phyloP scores from a whole-genome alignment of 92 coral and sea anemone genomes.

The Zoanthus solanderi region DNA sequence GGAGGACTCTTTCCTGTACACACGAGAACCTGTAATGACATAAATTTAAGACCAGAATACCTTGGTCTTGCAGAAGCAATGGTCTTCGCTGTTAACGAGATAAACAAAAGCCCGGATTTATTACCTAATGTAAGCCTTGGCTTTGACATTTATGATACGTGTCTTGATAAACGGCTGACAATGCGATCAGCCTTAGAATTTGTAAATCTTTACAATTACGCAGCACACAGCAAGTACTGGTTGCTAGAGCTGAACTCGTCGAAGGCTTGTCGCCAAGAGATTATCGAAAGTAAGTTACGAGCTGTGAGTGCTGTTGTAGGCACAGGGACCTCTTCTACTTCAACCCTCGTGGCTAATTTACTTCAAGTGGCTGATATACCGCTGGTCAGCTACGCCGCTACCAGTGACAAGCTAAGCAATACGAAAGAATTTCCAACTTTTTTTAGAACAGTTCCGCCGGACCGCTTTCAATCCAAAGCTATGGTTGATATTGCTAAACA shows the following conservation, averaged over 20 bases:
- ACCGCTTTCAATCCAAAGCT: slow-evolving; percentile 84
- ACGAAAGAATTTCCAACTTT: slow-evolving; percentile 80
- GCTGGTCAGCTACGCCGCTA: slow-evolving; percentile 90
- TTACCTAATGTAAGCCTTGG: slow-evolving; percentile 86
- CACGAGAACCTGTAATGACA: slow-evolving; percentile 51
- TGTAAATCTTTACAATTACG: slow-evolving; percentile 72
- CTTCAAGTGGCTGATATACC: slow-evolving; percentile 85
- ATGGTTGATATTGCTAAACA: slow-evolving; percentile 78
- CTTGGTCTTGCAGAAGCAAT: slow-evolving; percentile 89
- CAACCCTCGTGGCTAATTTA: slow-evolving; percentile 80
- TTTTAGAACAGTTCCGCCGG: slow-evolving; percentile 94
- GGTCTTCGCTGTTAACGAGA: slow-evolving; percentile 84
- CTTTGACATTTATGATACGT: slow-evolving; percentile 81
- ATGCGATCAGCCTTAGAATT: slow-evolving; percentile 84
- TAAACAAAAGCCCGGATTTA: slow-evolving; percentile 72
- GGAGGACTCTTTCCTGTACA: slow-evolving; percentile 96
- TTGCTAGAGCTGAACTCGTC: slow-evolving; percentile 19
- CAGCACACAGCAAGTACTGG: slow-evolving; percentile 9
- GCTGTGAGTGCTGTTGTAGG: slow-evolving; percentile 80
- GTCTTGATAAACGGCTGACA: slow-evolving; percentile 65
- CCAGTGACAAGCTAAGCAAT: slow-evolving; percentile 86
- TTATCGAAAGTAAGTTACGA: slow-evolving; percentile 20
- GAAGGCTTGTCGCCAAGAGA: slow-evolving; percentile 40
- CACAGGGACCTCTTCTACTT: slow-evolving; percentile 72
- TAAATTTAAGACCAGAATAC: slow-evolving; percentile 65